Evolutionary conservation across 2,888 invertebrate species (phyloP), one percentile per base, ranked within the genome.

Genomic region (Drosophila picticornis): DNA sequence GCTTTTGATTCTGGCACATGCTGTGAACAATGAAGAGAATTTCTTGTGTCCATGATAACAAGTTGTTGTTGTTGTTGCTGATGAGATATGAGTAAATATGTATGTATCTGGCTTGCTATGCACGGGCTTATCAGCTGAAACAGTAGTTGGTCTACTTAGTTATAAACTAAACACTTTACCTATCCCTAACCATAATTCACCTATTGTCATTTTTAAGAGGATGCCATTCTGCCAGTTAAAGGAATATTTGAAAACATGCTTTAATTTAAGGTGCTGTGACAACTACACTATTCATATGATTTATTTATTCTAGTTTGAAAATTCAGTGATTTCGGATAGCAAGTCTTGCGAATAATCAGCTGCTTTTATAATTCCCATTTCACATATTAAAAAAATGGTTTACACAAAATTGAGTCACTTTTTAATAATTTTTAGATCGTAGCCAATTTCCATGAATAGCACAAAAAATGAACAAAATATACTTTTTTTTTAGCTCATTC

Each of bases 1-100:
- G 25, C 51, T 48, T 51, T 32, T 56, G 55, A 59, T 65, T 7
- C 66, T 65, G 62, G 34, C 36, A 57, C 82, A 78, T 77, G 40
- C 74, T 78, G 62, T 19, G 56, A 29, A 48, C 22, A 48, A 50
- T 36, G 22, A 60, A 38, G 19, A 53, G 56, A 19, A 46, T n/a
- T 29, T 16, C 13, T 34, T 16, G 27, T 56, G 52, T 64, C 22
- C 52, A 79, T 68, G 13, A 43, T 63, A 36, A 51, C 50, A 40
- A 61, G 57, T 61, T 53, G 4, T 43, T 57, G 29, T 36, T 57
- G 22, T 38, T 19, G 27, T 27, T 52, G n/a, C n/a, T n/a, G 22
- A 11, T 40, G 36, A 31, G 25, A 59, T 77, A 72, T 64, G 22
- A 25, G 19, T 56, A 22, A 25, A 38, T 57, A 31, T 60, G 29